phyloP scores from a whole-genome alignment of 1,140 invertebrate genomes.

The Cydia splendana region DNA sequence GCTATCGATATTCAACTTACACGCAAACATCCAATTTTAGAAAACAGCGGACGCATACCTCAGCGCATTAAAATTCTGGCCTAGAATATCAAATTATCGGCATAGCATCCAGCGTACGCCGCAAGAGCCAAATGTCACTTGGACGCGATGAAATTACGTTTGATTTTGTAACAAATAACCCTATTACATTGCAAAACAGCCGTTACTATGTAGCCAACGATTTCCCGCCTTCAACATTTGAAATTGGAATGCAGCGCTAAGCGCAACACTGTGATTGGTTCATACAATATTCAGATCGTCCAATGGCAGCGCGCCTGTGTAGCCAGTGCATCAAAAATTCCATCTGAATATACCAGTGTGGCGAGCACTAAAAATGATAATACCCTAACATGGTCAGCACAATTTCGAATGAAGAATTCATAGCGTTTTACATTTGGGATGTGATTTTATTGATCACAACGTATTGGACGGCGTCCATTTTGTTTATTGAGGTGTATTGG shows the following conservation, averaged over 20 bases:
- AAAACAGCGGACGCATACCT: conserved; percentile 7
- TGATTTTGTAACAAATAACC: conserved; percentile 55
- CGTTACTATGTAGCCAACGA: conserved; percentile 56
- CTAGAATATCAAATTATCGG: conserved; percentile 20
- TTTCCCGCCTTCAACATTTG: conserved; percentile 75
- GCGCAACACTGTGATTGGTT: conserved; percentile 74
- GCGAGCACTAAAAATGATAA: conserved; percentile 79
- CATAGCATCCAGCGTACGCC: background rate
- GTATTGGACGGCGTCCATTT: conserved; percentile 65
- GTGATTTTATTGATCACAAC: conserved; percentile 72
- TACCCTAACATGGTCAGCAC: conserved; percentile 73
- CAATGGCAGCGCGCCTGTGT: conserved; percentile 73
- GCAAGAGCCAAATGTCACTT: conserved; percentile 29
- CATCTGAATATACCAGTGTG: conserved; percentile 78
- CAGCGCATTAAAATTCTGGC: conserved; percentile 18
- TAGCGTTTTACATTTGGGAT: conserved; percentile 71
- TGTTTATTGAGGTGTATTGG: conserved; percentile 65
- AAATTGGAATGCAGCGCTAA: conserved; percentile 77
- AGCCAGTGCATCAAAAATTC: conserved; percentile 79
- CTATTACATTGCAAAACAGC: conserved; percentile 60
- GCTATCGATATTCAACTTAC: background rate
- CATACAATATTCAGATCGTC: conserved; percentile 77
- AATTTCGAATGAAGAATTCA: conserved; percentile 78
- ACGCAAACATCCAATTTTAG: background rate
- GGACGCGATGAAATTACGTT: conserved; percentile 42